These are phyloP conservation scores for Aplodontia rufa DNA, from an alignment of 2,113 vertebrate species.

Conservation along the genomic window DNA sequence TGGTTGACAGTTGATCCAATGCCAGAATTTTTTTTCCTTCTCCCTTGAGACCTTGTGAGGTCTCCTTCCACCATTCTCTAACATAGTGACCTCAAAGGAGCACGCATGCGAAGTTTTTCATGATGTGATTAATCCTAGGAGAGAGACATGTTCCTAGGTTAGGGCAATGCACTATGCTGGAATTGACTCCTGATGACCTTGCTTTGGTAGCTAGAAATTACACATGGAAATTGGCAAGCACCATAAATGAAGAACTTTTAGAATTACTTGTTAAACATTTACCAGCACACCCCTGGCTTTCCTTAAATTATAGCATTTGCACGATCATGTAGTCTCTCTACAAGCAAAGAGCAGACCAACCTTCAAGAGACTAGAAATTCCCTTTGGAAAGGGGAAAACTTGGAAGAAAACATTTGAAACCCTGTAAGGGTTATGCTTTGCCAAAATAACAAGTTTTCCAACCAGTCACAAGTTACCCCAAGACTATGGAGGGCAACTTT, in stretches of 20 bases:
- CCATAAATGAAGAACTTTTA: neutral
- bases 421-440: neutral
- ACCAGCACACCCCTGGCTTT: neutral
- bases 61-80: neutral
- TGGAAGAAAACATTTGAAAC: neutral
- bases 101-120: neutral
- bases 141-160: neutral
- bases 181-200: neutral
- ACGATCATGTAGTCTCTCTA: neutral
- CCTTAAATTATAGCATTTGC: neutral
- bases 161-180: neutral
- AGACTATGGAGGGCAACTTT: neutral
- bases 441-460: neutral
- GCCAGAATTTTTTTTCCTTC: neutral
- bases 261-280: neutral
- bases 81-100: neutral
- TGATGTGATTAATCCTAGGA: neutral
- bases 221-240: neutral
- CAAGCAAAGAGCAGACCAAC: neutral
- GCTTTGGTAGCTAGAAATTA: neutral
- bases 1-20: neutral
- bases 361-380: neutral
- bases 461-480: neutral
- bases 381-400: neutral
- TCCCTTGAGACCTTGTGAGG: neutral